A percentile compares a stretch with the other conserved stretches of the same genome.
phyloP scores from a whole-genome alignment of 2,797 vertebrate species.

The Thripadectes ignobilis region DNA sequence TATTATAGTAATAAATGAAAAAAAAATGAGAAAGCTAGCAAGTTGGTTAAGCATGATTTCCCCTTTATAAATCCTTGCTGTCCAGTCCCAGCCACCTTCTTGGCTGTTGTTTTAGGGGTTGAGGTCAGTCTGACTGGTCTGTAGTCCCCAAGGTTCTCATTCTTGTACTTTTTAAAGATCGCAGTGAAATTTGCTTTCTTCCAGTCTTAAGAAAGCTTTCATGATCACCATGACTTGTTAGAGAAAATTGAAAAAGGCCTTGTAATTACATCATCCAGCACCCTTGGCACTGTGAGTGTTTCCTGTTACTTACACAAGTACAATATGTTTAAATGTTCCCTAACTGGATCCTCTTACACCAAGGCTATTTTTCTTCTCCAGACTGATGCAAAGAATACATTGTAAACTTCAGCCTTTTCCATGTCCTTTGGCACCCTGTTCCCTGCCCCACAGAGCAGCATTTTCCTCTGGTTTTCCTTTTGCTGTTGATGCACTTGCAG shows the following conservation, averaged over 20 bases:
- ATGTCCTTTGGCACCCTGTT: not conserved
- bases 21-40: not conserved
- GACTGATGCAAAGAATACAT: not conserved
- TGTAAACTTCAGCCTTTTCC: not conserved
- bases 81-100: not conserved
- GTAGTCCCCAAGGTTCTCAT: not conserved
- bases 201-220: not conserved
- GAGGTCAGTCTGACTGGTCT: not conserved
- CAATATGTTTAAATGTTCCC: not conserved
- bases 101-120: not conserved
- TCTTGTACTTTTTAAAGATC: not conserved
- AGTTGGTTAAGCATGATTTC: not conserved
- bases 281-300: not conserved
- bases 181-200: not conserved
- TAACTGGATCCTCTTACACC: not conserved
- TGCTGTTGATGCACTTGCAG: not conserved
- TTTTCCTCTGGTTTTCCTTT: not conserved
- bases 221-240: not conserved
- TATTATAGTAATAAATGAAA: not conserved
- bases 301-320: not conserved
- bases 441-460: not conserved
- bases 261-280: not conserved
- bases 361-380: not conserved
- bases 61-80: not conserved
- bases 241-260: not conserved